These are phyloP conservation scores for Montipora efflorescens DNA, from an alignment of 64 coral and sea anemone species.

Conservation along the genomic window DNA sequence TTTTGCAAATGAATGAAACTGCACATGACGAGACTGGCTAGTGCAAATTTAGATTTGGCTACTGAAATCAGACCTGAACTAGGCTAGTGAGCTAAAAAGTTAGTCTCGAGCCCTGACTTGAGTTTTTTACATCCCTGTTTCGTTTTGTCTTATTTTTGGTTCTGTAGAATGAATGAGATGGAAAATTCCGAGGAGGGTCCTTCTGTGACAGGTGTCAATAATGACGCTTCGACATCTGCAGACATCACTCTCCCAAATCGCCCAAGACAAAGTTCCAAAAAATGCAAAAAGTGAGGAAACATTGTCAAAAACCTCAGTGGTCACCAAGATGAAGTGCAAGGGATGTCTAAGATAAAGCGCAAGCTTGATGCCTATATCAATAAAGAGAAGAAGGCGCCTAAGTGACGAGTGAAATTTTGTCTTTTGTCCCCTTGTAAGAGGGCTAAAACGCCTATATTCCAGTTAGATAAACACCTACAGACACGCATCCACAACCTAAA, in stretches of 20 bases:
- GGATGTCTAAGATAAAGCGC: constrained; percentile 37
- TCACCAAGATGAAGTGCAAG: constrained; percentile 32
- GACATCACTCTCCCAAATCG: neutral
- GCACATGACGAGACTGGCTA: no score
- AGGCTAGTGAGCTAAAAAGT: no score
- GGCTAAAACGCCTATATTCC: constrained; percentile 9
- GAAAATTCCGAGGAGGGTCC: neutral
- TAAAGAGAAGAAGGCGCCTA: constrained; percentile 30
- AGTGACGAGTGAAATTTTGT: constrained; percentile 46
- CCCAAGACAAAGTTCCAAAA: neutral
- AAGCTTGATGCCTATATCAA: constrained; percentile 41
- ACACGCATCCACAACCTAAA: constrained; percentile 35
- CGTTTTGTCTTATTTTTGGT: neutral
- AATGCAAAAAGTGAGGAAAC: constrained; percentile 37
- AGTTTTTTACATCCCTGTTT: neutral
- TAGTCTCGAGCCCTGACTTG: no score
- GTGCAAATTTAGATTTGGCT: no score
- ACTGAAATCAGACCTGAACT: no score
- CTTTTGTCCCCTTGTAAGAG: constrained; percentile 16
- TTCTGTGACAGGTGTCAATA: neutral
- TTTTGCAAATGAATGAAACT: no score
- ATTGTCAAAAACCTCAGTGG: constrained; percentile 38
- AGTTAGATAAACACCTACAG: constrained; percentile 55
- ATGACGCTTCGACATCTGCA: neutral
- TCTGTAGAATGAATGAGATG: neutral